Evolutionary conservation across 1,140 invertebrate genomes (phyloP), one percentile per base, ranked within the genome.

Genomic region (Spodoptera litura): DNA sequence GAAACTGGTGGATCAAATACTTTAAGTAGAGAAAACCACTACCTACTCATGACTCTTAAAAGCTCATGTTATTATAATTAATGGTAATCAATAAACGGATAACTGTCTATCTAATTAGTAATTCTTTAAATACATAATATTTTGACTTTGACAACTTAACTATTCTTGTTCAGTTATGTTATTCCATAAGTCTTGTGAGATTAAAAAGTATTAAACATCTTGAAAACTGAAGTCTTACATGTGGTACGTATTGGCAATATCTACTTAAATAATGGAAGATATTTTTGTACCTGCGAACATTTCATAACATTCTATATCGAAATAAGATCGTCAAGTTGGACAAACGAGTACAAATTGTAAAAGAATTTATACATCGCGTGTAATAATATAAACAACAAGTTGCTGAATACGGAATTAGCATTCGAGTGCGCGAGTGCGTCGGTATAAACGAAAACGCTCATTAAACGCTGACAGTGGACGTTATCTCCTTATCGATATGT

Each of bases 341-440:
- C 85, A 90, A 90, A 90, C 88, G 81, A 89, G 78, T 90, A 91
- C 88, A 90, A 90, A 91, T 91, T 89, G 85, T 83, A 74, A 84
- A 87, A 85, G 82, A 87, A 87, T 84, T 85, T 86, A 82, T 85
- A 70, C 81, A 79, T 87, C 79, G 83, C 84, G 80, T 87, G 82
- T 84, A 83, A 85, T 85, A 81, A 84, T 83, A 85, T 77, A 82
- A 82, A 82, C 76, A 81, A 87, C 85, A 83, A 81, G 79, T 80
- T 82, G 77, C 72, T 82, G 78, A 83, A 20, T 73, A 76, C 56
- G 35, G 72, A 86, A 88, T 86, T 85, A 82, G 74, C 80, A 87
- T 85, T 77, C 82, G 74, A 73, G 70, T 70, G 77, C 49, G 56
- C 77, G 73, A 79, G 61, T 53, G 56, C 55, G 25, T 55, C 76